Evolutionary conservation across 2,797 vertebrate genomes (phyloP).

Genomic region (Trachops cirrhosus): DNA sequence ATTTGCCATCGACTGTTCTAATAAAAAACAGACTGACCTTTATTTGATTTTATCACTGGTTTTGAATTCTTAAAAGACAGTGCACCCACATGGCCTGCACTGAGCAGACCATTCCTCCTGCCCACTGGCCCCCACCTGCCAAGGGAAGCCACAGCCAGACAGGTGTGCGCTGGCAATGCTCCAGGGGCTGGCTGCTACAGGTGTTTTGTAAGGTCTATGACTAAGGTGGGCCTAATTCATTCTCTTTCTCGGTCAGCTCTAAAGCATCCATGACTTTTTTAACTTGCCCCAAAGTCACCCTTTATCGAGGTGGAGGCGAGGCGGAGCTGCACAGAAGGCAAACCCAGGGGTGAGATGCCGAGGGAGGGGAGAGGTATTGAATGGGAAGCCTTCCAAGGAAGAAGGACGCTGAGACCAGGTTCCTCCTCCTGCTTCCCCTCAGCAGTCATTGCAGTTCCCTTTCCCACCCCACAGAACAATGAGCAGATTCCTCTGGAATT

Average conservation of each 20-base stretch:
- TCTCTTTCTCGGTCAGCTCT: not conserved
- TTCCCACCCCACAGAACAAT: slow-evolving; percentile 51
- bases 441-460: not conserved
- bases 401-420: not conserved
- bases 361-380: not conserved
- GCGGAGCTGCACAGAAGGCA: not conserved
- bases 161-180: not conserved
- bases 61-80: slow-evolving; percentile 34
- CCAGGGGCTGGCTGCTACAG: not conserved
- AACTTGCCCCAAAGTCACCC: not conserved
- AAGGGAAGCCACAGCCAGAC: not conserved
- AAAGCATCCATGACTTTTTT: not conserved
- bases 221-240: not conserved
- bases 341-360: not conserved
- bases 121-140: not conserved
- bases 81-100: not conserved
- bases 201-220: not conserved
- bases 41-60: not conserved
- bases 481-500: slow-evolving; percentile 54
- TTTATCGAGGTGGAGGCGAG: not conserved
- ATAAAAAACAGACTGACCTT: not conserved
- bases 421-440: slow-evolving; percentile 25
- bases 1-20: not conserved
- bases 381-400: not conserved
- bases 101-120: not conserved